A percentile compares a stretch with the other conserved stretches of the same genome.
These are phyloP conservation scores for Mantis religiosa DNA, from an alignment of 2,888 invertebrate genomes.

Conservation along the genomic window DNA sequence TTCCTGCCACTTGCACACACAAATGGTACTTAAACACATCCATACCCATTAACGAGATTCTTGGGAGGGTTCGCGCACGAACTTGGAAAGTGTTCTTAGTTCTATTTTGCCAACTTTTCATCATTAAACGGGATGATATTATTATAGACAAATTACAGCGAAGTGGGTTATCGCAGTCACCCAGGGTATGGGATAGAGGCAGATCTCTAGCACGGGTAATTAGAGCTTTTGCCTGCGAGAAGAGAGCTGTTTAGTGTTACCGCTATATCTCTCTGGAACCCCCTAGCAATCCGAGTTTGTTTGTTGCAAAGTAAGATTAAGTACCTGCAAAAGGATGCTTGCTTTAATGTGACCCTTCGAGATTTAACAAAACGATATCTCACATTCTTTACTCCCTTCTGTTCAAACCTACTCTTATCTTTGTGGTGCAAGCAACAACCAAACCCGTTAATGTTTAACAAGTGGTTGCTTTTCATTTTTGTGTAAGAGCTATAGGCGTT, in stretches of 20 bases:
- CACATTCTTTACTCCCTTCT: neutral
- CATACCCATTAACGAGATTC: neutral
- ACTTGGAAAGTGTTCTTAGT: neutral
- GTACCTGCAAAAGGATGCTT: conserved; percentile 11
- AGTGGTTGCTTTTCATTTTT: neutral
- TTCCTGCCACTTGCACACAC: neutral
- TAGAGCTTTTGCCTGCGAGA: neutral
- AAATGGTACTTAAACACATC: neutral
- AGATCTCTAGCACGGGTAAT: conserved; percentile 7
- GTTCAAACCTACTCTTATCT: neutral
- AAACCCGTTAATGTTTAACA: neutral
- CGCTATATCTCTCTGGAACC: conserved; percentile 2
- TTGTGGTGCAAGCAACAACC: neutral
- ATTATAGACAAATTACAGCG: conserved; percentile 13
- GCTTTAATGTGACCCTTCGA: conserved; percentile 15
- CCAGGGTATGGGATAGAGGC: neutral
- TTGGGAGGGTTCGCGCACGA: neutral
- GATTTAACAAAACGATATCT: neutral
- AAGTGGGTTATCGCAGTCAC: neutral
- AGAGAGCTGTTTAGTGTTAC: conserved; percentile 5
- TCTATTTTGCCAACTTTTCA: conserved; percentile 9
- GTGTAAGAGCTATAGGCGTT: no score
- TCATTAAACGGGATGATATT: conserved; percentile 6
- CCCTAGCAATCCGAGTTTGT: neutral
- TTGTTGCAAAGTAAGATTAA: conserved; percentile 17